Evolutionary conservation across 1,140 invertebrate species (phyloP).

Genomic region (Heterodera carotae): DNA sequence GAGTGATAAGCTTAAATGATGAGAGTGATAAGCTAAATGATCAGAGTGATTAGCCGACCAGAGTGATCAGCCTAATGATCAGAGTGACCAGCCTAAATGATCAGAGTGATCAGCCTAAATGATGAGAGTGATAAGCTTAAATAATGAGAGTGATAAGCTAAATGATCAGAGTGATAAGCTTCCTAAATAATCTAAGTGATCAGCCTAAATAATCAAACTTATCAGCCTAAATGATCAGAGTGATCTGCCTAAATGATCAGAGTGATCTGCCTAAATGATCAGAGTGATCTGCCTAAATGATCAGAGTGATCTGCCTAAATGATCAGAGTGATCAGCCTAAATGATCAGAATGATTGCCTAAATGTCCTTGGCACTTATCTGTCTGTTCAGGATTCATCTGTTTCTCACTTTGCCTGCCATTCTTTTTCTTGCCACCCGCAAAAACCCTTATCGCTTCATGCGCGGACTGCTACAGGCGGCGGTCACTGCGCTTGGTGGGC

Average conservation of each 20-base stretch:
- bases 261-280: slow-evolving; percentile 64
- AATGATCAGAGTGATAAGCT: too few relatives aligned
- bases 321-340: not conserved
- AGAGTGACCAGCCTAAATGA: not conserved
- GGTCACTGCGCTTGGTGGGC: slow-evolving; percentile 84
- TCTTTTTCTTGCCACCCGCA: slow-evolving; percentile 77
- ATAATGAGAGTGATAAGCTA: too few relatives aligned
- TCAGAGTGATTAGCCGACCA: not conserved
- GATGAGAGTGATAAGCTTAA: too few relatives aligned
- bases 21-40: too few relatives aligned
- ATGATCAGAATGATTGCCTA: not conserved
- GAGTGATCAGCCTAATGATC: not conserved
- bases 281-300: not conserved
- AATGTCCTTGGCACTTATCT: not conserved
- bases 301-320: not conserved
- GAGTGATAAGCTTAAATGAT: too few relatives aligned
- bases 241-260: too few relatives aligned
- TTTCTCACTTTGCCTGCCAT: slow-evolving; percentile 68
- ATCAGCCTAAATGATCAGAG: too few relatives aligned
- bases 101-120: too few relatives aligned
- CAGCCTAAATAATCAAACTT: too few relatives aligned
- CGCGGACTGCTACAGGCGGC: slow-evolving; percentile 82
- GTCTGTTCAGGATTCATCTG: slow-evolving; percentile 41
- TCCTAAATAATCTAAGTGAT: too few relatives aligned
- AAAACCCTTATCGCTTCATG: slow-evolving; percentile 79